phyloP scores from a whole-genome alignment of 2,797 vertebrate genomes.

The Tragopan temminckii region DNA sequence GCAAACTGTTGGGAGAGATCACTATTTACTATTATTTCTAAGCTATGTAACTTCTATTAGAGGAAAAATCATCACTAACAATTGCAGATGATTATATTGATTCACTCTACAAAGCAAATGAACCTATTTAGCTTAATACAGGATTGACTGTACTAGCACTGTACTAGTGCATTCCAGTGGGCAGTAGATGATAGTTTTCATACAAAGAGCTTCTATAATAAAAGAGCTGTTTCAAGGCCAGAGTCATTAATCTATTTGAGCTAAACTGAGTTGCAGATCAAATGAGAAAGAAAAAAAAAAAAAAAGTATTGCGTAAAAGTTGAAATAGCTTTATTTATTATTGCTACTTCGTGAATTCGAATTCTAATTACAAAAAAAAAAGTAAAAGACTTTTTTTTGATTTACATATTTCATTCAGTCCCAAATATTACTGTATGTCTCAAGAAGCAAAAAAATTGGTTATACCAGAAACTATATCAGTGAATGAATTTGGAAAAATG shows the following conservation, averaged over 20 bases:
- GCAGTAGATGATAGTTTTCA: not conserved
- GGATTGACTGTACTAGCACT: not conserved
- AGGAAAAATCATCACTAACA: not conserved
- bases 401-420: not conserved
- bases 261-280: not conserved
- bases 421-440: not conserved
- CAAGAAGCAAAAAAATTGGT: conserved; percentile 14
- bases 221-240: not conserved
- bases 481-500: not conserved
- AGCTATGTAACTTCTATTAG: not conserved
- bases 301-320: not conserved
- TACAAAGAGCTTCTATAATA: not conserved
- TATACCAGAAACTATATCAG: not conserved
- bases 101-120: not conserved
- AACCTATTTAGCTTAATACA: not conserved
- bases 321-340: not conserved
- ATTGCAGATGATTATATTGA: not conserved
- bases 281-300: not conserved
- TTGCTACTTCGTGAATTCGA: not conserved
- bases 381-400: not conserved
- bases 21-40: not conserved
- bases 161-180: not conserved
- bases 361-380: not conserved
- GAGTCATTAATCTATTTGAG: not conserved
- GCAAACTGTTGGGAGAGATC: not conserved